Percentiles rank a stretch among this genome's conserved stretches.
Conservation (phyloP, 2,113 vertebrate species). For the Percopsis transmontana region DNA sequence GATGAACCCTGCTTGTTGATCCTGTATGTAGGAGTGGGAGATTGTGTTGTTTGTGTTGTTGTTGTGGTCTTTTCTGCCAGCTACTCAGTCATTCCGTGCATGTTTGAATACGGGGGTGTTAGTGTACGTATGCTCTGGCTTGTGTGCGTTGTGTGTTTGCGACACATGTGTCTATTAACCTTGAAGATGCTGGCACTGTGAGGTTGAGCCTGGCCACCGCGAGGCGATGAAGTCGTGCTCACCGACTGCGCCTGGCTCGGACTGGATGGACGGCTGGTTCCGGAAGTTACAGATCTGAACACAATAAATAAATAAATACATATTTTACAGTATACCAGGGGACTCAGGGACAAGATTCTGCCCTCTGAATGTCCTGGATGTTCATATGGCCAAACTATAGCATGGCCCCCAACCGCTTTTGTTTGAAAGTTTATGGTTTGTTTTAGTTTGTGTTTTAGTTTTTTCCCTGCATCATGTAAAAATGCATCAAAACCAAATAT, state of each 20-base stretch:
- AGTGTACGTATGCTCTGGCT: background rate
- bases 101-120: background rate
- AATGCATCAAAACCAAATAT: too few relatives aligned
- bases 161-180: slow-evolving; percentile 50
- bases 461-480: too few relatives aligned
- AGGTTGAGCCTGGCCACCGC: slow-evolving; percentile 50
- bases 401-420: too few relatives aligned
- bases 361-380: background rate
- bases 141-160: background rate
- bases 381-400: too few relatives aligned
- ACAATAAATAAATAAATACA: background rate
- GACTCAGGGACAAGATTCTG: background rate
- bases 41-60: background rate
- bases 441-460: too few relatives aligned
- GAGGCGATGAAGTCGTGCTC: slow-evolving; percentile 53
- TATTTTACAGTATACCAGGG: background rate
- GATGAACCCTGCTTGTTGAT: background rate
- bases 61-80: background rate
- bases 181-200: slow-evolving; percentile 72
- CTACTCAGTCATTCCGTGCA: background rate
- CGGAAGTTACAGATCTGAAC: slow-evolving; percentile 68
- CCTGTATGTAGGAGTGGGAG: background rate
- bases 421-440: too few relatives aligned
- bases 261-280: slow-evolving; percentile 51
- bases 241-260: slow-evolving; percentile 51